Conservation (phyloP, 2,113 vertebrate genomes). For the Mus musculus region DNA sequence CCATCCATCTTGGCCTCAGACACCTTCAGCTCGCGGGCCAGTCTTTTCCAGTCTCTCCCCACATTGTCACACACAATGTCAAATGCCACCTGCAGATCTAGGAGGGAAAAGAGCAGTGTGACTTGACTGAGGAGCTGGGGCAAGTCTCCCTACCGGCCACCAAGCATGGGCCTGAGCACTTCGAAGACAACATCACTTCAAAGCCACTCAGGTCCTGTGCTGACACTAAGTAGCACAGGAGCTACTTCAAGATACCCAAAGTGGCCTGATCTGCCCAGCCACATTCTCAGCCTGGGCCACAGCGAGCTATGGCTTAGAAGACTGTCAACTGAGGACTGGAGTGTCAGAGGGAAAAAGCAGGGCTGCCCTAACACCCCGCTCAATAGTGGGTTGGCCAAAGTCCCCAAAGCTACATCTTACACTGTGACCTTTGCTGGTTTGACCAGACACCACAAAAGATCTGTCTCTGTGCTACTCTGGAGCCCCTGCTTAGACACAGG, state of each 20-base stretch:
- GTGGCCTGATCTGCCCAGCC: neutral
- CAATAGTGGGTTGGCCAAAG: neutral
- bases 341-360: neutral
- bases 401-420: neutral
- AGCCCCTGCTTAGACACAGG: neutral
- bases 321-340: neutral
- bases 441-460: neutral
- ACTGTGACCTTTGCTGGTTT: neutral
- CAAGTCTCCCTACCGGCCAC: neutral
- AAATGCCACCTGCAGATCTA: constrained; percentile 86
- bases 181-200: neutral
- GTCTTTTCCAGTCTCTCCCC: constrained; percentile 88
- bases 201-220: neutral
- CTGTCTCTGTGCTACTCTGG: neutral
- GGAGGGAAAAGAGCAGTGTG: neutral
- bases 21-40: constrained; percentile 88
- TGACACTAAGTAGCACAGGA: neutral
- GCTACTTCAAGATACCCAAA: neutral
- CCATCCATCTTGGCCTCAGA: constrained; percentile 86
- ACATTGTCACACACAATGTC: constrained; percentile 84
- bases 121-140: neutral
- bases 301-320: neutral
- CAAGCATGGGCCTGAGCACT: neutral
- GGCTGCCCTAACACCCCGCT: neutral
- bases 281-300: neutral